phyloP scores from a whole-genome alignment of 2,113 vertebrate species.

The Promerops cafer region DNA sequence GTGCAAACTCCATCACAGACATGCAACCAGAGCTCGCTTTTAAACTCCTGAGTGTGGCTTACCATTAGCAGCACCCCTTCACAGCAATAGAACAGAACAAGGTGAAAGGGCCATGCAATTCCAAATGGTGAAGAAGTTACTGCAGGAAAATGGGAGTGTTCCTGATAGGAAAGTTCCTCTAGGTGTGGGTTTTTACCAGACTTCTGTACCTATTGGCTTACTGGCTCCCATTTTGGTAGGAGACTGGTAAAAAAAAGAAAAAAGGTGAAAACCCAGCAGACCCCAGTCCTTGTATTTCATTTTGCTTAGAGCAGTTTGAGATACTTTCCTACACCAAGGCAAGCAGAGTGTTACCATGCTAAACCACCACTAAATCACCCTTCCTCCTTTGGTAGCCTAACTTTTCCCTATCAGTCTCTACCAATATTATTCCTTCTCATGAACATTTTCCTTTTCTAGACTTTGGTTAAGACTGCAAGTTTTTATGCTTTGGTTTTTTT shows the following conservation, averaged over 20 bases:
- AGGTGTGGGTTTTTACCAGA: background rate
- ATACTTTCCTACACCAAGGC: background rate
- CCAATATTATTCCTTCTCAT: background rate
- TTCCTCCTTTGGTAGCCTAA: background rate
- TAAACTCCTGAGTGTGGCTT: background rate
- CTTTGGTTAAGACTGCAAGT: background rate
- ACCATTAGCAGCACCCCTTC: background rate
- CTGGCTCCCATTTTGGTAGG: background rate
- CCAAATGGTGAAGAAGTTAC: background rate
- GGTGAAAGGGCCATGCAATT: background rate
- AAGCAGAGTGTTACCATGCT: background rate
- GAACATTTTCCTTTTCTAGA: background rate
- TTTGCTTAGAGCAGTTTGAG: background rate
- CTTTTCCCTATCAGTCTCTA: background rate
- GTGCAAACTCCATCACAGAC: background rate
- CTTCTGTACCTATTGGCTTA: background rate
- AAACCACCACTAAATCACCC: background rate
- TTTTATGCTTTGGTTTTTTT: background rate
- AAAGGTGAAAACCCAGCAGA: background rate
- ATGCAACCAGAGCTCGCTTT: background rate
- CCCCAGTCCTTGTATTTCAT: background rate
- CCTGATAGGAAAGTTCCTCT: background rate
- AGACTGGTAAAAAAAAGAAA: background rate
- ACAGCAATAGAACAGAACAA: background rate
- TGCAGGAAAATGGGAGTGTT: background rate